Percentiles rank a stretch among this genome's conserved stretches.
Conservation (phyloP, 1,140 invertebrate genomes). For the Mactra quadrangularis region DNA sequence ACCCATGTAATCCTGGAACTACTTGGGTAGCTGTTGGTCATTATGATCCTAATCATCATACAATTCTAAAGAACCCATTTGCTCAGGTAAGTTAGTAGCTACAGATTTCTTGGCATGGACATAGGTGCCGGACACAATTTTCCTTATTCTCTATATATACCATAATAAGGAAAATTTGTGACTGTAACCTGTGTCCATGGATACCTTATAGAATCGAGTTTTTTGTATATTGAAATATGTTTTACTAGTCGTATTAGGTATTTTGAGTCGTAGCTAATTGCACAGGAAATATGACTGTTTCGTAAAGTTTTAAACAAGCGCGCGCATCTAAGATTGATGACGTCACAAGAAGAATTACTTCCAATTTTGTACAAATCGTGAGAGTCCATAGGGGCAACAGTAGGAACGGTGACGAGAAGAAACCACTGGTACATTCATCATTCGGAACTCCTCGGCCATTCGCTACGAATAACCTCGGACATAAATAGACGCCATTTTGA, state of each 20-base stretch:
- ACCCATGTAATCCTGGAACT: constrained; percentile 11
- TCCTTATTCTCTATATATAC: background rate
- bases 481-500: no score
- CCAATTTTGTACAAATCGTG: no score
- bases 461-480: no score
- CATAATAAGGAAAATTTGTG: background rate
- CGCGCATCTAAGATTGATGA: no score
- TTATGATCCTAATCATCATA: constrained; percentile 23
- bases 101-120: no score
- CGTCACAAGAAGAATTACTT: no score
- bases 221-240: background rate
- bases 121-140: background rate
- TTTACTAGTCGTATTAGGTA: background rate
- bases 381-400: no score
- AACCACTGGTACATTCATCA: no score
- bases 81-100: constrained; percentile 25
- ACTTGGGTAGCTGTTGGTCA: constrained; percentile 29
- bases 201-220: background rate
- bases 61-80: constrained; percentile 15
- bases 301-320: no score
- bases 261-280: background rate
- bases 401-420: no score
- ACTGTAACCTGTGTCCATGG: background rate
- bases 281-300: no score
- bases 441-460: no score